Evolutionary conservation across 2,888 invertebrate species (phyloP).

Genomic region (Aproaerema taeniolella): DNA sequence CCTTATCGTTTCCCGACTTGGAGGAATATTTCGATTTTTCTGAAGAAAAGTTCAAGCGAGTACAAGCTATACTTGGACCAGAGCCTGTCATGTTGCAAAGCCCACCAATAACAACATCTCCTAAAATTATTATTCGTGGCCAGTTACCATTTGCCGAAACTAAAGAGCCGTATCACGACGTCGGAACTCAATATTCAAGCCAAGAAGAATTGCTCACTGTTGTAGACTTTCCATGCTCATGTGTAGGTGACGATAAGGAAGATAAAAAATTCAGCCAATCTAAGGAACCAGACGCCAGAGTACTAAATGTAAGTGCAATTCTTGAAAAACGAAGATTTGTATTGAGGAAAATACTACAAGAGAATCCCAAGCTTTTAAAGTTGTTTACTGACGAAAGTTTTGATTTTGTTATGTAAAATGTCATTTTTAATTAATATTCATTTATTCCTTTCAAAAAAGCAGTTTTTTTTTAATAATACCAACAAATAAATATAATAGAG

Average conservation of each 20-base stretch:
- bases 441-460: slow-evolving; percentile 10
- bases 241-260: slow-evolving; percentile 23
- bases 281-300: background rate
- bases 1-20: slow-evolving; percentile 41
- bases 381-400: slow-evolving; percentile 52
- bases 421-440: slow-evolving; percentile 35
- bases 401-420: slow-evolving; percentile 5
- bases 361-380: slow-evolving; percentile 51
- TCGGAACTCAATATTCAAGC: slow-evolving; percentile 58
- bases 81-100: slow-evolving; percentile 18
- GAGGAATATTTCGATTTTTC: slow-evolving; percentile 49
- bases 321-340: slow-evolving; percentile 41
- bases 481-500: background rate
- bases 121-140: slow-evolving; percentile 33
- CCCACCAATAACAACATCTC: slow-evolving; percentile 32
- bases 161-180: slow-evolving; percentile 38
- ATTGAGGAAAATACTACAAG: slow-evolving; percentile 36
- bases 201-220: slow-evolving; percentile 40
- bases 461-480: background rate
- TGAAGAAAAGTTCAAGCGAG: slow-evolving; percentile 50
- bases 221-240: slow-evolving; percentile 34
- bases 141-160: slow-evolving; percentile 50
- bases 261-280: background rate
- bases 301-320: slow-evolving; percentile 28
- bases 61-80: slow-evolving; percentile 44